Evolutionary conservation across 2,797 vertebrate species (phyloP).

Genomic region (Enteromius afrohamiltoni): DNA sequence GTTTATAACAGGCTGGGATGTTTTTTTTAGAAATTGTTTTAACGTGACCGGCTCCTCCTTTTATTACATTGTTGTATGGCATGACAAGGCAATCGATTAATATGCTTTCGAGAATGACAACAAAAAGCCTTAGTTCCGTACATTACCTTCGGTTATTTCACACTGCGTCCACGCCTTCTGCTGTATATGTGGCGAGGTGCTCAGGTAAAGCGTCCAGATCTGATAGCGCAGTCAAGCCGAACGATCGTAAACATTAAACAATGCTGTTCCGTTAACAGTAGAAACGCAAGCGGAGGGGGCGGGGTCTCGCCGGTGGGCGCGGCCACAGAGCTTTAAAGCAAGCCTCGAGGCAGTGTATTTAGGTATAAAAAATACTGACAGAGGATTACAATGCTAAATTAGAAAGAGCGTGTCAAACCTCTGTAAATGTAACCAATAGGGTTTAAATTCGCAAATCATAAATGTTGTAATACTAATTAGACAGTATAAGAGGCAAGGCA

Average conservation of each 20-base stretch:
- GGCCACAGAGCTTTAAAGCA: background rate
- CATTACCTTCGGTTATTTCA: slow-evolving; percentile 28
- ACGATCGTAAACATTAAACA: slow-evolving; percentile 33
- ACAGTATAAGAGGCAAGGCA: background rate
- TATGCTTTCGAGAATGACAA: background rate
- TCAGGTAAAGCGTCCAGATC: background rate
- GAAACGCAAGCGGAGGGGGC: background rate
- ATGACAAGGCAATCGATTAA: background rate
- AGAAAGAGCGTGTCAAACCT: too few relatives aligned
- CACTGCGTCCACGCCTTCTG: background rate
- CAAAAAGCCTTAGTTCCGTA: background rate
- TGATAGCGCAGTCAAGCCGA: slow-evolving; percentile 9
- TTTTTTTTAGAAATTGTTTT: too few relatives aligned
- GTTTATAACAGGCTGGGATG: slow-evolving; percentile 5
- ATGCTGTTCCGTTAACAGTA: slow-evolving; percentile 47
- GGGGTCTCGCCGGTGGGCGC: background rate
- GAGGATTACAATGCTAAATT: background rate
- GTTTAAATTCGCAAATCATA: background rate
- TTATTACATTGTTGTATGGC: background rate
- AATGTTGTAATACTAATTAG: background rate
- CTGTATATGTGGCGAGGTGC: background rate
- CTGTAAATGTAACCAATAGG: background rate
- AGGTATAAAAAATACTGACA: background rate
- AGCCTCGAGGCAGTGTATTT: slow-evolving; percentile 7
- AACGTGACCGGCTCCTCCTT: background rate